Base-by-base conservation (phyloP, 1,140 invertebrate genomes). In the Phthorimaea operculella region DNA sequence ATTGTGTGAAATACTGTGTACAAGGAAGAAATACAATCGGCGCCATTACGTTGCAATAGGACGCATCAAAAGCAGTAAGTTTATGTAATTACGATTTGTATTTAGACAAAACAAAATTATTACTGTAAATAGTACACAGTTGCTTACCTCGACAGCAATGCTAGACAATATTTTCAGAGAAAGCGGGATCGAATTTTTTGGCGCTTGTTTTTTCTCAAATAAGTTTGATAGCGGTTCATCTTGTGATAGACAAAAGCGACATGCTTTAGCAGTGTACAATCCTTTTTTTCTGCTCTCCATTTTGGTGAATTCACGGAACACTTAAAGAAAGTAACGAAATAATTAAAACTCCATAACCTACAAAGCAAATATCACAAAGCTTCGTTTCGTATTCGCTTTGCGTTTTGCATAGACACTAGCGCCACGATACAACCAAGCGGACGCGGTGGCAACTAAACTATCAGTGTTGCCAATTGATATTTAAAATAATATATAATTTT, bases 161-260 rank as follows among this genome's bases (percentile, higher is more conserved):
- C 90, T 92, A 34, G 92, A 90, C 89, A 93, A 90, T 67, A 93
- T 90, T 83, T 93, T 91, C 63, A 93, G 72, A 42, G 88, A 86
- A 63, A 93, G 81, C 59, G 91, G 88, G 50, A 91, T 87, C 54
- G 79, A 80, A 55, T 87, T 85, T 67, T 87, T 89, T 50, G 87
- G 70, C 60, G 80, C 72, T 54, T 78, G 75, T 68, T 87, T 87
- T 63, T 87, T 88, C 51, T 90, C 87, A 69, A 90, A 91, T 67
- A 93, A 90, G 76, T 87, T 91, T 58, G 70, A 87, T 49, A 93
- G 75, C 45, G 89, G 87, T 58, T 88, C 88, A 60, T 86, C 78
- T 56, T 83, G 83, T 48, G 86, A 82, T 57, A 93, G 80, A 78
- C 92, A 93, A 74, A 93, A 93, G 65, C 92, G 87, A 74, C 92